phyloP scores from a whole-genome alignment of 2,797 vertebrate species.

The Pseudochromis fuscus region DNA sequence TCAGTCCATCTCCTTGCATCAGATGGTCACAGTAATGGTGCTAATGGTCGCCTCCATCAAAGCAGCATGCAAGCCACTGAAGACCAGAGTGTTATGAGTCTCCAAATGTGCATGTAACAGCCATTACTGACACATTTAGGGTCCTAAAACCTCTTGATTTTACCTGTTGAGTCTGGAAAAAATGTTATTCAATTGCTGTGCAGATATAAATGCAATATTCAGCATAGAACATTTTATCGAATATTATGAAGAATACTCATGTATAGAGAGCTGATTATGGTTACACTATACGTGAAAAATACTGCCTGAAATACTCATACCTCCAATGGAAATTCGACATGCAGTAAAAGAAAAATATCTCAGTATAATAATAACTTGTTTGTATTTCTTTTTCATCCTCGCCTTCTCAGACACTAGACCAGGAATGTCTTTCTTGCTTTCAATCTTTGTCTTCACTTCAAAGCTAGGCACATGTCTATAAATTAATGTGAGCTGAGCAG shows the following conservation, averaged over 20 bases:
- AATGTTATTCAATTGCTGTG: conserved; percentile 7
- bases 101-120: conserved; percentile 33
- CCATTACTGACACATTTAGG: conserved; percentile 36
- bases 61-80: conserved; percentile 64
- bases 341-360: not conserved
- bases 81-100: conserved; percentile 46
- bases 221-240: not conserved
- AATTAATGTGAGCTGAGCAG: conserved; percentile 43
- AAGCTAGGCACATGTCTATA: conserved; percentile 41
- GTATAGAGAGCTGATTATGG: not conserved
- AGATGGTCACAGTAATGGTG: conserved; percentile 60
- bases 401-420: conserved; percentile 46
- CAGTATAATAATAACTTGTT: conserved; percentile 64
- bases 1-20: conserved; percentile 54
- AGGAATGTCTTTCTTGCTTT: conserved; percentile 55
- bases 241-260: not conserved
- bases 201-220: conserved; percentile 5
- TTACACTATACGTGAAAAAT: not conserved
- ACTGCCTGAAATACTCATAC: not conserved
- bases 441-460: conserved; percentile 58
- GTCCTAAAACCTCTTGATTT: conserved; percentile 21
- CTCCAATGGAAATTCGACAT: conserved; percentile 2
- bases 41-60: conserved; percentile 59
- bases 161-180: conserved; percentile 22
- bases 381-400: conserved; percentile 34